Percentiles rank a stretch among this genome's conserved stretches.
Evolutionary conservation across 1,140 invertebrate genomes (phyloP).

Genomic region (Camponotus floridanus): DNA sequence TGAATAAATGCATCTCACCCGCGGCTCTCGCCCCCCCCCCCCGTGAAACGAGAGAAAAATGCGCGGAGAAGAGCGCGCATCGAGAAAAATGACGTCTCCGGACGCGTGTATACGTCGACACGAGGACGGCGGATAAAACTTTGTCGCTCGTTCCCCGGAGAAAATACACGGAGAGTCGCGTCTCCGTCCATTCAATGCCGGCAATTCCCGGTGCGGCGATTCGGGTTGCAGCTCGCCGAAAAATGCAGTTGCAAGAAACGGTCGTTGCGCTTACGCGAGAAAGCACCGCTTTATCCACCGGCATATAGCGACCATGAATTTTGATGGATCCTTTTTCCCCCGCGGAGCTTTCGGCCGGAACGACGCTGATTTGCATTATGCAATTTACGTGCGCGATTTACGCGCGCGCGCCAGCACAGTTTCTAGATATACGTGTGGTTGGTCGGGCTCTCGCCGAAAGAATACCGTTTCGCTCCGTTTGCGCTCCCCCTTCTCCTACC

Average conservation of each 20-base stretch:
- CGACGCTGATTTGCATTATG: conserved; percentile 58
- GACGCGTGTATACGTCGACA: not conserved
- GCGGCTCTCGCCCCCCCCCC: not conserved
- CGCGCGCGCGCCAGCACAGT: not conserved
- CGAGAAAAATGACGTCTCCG: conserved; percentile 49
- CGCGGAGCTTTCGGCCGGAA: conserved; percentile 37
- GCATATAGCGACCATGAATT: conserved; percentile 41
- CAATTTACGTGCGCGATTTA: conserved; percentile 35
- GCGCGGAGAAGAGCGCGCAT: not conserved
- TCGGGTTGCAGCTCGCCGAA: conserved; percentile 44
- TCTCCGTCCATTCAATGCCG: conserved; percentile 17
- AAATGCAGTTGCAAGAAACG: conserved; percentile 45
- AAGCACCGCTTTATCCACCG: conserved; percentile 41
- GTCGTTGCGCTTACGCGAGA: conserved; percentile 43
- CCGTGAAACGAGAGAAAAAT: not conserved
- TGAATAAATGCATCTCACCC: conserved; percentile 46
- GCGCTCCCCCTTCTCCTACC: not conserved
- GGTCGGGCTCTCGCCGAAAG: not conserved
- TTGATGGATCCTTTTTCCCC: conserved; percentile 44
- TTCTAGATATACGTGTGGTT: not conserved
- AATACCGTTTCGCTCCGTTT: not conserved
- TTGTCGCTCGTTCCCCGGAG: conserved; percentile 26
- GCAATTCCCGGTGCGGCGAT: conserved; percentile 33
- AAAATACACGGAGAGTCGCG: conserved; percentile 3
- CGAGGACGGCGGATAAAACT: conserved; percentile 50